Conservation (phyloP, 2,113 vertebrate genomes). For the Psilopogon haemacephalus region DNA sequence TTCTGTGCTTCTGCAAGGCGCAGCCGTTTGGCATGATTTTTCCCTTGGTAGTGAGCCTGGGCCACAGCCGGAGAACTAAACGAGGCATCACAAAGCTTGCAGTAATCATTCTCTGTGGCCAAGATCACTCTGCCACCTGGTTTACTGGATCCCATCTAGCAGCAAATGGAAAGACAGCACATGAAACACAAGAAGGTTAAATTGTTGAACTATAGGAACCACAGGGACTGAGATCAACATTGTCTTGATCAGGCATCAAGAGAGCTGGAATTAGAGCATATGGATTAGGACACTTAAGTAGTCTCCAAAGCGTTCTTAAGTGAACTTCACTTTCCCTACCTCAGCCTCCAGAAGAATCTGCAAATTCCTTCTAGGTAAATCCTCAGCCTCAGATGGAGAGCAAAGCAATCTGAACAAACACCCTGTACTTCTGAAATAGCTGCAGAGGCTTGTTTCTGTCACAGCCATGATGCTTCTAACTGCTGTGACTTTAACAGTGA, state of each 20-base stretch:
- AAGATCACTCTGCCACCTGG: slow-evolving; percentile 91
- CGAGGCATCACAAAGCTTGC: slow-evolving; percentile 96
- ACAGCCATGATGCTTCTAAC: not conserved
- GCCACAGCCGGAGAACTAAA: slow-evolving; percentile 96
- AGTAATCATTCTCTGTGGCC: slow-evolving; percentile 98
- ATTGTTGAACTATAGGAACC: not conserved
- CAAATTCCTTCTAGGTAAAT: not conserved
- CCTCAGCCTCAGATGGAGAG: not conserved
- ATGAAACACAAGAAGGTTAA: not conserved
- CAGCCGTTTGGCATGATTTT: slow-evolving; percentile 94
- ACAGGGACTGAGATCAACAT: not conserved
- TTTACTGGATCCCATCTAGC: slow-evolving; percentile 83
- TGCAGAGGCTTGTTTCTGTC: not conserved
- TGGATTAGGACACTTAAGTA: not conserved
- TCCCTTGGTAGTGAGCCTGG: slow-evolving; percentile 97
- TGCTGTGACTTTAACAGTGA: not conserved
- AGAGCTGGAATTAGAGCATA: not conserved
- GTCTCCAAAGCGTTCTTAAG: not conserved
- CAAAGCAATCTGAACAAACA: not conserved
- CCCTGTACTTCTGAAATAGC: not conserved
- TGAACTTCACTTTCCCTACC: not conserved
- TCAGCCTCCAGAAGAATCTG: not conserved
- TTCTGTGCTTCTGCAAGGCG: slow-evolving; percentile 91
- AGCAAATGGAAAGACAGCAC: slow-evolving; percentile 43
- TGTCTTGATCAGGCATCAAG: not conserved